Conservation (phyloP, 53 echinoderm and acorn worm species). For the Actinopyga echinites region DNA sequence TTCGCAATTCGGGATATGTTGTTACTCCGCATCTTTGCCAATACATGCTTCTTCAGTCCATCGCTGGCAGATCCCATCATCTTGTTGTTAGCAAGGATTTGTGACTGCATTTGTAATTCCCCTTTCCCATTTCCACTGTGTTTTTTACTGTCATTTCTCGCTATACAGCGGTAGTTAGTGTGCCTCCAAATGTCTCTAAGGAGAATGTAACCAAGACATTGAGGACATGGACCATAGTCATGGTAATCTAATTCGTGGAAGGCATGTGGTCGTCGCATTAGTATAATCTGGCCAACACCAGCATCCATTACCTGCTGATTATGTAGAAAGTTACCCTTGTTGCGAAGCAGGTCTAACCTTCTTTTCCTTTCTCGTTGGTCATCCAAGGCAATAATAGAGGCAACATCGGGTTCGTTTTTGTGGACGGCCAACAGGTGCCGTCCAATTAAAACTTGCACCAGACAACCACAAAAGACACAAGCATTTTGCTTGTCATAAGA, state of each 20-base stretch:
- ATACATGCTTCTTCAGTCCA: constrained; percentile 44
- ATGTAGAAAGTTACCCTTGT: constrained; percentile 10
- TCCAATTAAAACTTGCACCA: background rate
- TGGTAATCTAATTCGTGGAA: background rate
- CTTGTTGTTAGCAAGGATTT: constrained; percentile 5
- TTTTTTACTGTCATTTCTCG: background rate
- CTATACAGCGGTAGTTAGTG: constrained; percentile 32
- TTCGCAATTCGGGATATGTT: constrained; percentile 50
- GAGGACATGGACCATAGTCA: constrained; percentile 73
- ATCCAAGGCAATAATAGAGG: background rate
- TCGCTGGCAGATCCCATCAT: constrained; percentile 48
- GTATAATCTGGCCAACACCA: background rate
- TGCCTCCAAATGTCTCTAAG: constrained; percentile 49
- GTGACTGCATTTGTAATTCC: background rate
- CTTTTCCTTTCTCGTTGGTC: background rate
- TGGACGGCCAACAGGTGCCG: background rate
- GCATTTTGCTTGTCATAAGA: background rate
- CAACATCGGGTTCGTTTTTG: too few relatives aligned
- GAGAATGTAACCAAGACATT: constrained; percentile 58
- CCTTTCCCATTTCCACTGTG: background rate
- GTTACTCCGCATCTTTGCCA: constrained; percentile 51
- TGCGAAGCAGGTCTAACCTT: constrained; percentile 18
- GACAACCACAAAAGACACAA: background rate
- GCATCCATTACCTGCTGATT: constrained; percentile 2
- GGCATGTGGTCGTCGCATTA: background rate